Conservation (phyloP, 2,888 invertebrate genomes). For the Lottia gigantea region DNA sequence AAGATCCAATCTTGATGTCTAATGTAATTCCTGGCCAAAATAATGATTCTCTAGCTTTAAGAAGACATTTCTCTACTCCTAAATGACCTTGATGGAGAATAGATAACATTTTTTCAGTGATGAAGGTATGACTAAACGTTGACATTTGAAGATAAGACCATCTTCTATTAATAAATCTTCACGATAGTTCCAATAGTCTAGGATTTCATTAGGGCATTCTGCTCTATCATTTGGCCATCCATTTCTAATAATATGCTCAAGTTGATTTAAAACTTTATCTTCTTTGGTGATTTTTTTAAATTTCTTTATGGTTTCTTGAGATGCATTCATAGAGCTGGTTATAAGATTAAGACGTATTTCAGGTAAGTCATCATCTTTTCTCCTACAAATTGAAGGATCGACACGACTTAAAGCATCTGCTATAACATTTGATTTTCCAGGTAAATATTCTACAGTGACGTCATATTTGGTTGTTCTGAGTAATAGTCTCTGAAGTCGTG, state of each 20-base stretch:
- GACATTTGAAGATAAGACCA: constrained; percentile 16
- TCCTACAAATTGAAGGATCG: background rate
- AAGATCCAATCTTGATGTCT: constrained; percentile 6
- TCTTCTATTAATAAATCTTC: constrained; percentile 15
- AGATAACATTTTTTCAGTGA: background rate
- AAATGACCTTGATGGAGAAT: constrained; percentile 12
- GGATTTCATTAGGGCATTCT: constrained; percentile 2
- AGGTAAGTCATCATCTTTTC: constrained; percentile 4
- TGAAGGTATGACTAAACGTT: background rate
- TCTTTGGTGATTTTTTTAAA: constrained; percentile 15
- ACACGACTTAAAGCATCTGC: constrained; percentile 19
- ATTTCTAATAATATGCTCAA: constrained; percentile 6
- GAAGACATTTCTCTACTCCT: constrained; percentile 4
- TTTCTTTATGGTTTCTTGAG: background rate
- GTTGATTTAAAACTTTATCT: background rate
- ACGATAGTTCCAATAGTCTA: constrained; percentile 14
- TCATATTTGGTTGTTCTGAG: constrained; percentile 26
- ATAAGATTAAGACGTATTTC: background rate
- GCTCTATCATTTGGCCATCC: constrained; percentile 13
- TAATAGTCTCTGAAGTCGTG: constrained; percentile 29
- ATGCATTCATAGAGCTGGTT: constrained; percentile 1
- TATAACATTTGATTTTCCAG: constrained; percentile 23
- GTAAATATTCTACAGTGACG: constrained; percentile 19
- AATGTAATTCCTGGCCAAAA: constrained; percentile 12
- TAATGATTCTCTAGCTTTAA: background rate